phyloP scores from a whole-genome alignment of 2,888 invertebrate species.

The Plutella xylostella region DNA sequence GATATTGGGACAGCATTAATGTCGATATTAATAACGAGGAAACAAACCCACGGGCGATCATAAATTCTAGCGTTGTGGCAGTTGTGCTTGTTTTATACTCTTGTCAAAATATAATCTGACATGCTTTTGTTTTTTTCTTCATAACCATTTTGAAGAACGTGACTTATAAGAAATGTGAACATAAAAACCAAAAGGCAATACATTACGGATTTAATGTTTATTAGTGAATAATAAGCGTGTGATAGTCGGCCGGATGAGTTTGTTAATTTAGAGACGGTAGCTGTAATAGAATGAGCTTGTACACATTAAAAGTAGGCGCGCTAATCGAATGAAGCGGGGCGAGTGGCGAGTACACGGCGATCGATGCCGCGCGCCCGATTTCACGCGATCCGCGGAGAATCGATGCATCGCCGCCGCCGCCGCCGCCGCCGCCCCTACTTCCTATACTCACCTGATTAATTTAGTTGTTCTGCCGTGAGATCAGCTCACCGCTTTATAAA shows the following conservation, averaged over 20 bases:
- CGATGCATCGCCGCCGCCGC: constrained; percentile 31
- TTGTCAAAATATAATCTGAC: constrained; percentile 47
- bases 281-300: constrained; percentile 30
- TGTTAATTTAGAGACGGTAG: constrained; percentile 19
- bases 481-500: background rate
- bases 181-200: background rate
- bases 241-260: constrained; percentile 20
- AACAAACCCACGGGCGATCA: constrained; percentile 41
- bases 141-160: background rate
- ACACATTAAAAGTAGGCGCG: constrained; percentile 27
- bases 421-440: background rate
- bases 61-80: constrained; percentile 52
- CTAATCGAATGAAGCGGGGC: constrained; percentile 43
- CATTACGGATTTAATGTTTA: constrained; percentile 17
- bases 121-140: constrained; percentile 24
- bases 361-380: constrained; percentile 53
- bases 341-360: constrained; percentile 33
- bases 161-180: background rate
- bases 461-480: background rate
- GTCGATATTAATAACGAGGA: constrained; percentile 64
- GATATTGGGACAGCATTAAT: constrained; percentile 66
- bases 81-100: constrained; percentile 34
- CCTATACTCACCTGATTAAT: background rate
- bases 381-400: constrained; percentile 59
- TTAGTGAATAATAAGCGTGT: constrained; percentile 28